Conservation (phyloP, 2,888 invertebrate species). For the Hyalella azteca region DNA sequence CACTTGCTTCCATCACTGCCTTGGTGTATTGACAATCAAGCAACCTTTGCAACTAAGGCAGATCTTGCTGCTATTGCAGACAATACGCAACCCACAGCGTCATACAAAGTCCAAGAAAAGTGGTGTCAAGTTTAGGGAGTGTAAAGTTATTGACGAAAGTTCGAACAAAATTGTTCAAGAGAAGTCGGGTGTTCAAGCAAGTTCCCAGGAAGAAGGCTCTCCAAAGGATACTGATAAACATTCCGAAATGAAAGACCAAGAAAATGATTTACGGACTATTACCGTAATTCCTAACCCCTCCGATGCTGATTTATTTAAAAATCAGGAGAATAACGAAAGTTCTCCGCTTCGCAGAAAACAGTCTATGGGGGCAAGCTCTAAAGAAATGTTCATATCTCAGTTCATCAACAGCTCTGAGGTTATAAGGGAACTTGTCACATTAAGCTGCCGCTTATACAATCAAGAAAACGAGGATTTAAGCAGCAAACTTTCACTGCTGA, state of each 20-base stretch:
- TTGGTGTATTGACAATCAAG: neutral
- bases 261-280: neutral
- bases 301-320: no score
- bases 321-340: no score
- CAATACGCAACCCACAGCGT: slow-evolving; percentile 2
- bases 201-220: neutral
- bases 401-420: neutral
- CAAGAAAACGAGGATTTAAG: neutral
- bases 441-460: slow-evolving; percentile 1
- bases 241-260: no score
- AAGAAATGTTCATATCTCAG: neutral
- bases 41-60: neutral
- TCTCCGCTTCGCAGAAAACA: neutral
- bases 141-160: neutral
- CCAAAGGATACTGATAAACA: neutral
- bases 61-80: neutral
- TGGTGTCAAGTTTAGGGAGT: slow-evolving; percentile 29
- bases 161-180: no score
- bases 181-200: no score
- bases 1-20: slow-evolving; percentile 7
- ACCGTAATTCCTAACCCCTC: neutral
- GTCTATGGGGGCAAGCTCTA: neutral
- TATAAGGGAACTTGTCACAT: neutral
- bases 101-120: slow-evolving; percentile 30
- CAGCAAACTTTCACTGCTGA: neutral